Evolutionary conservation across 1,140 invertebrate genomes (phyloP).

Genomic region (Listronotus bonariensis): DNA sequence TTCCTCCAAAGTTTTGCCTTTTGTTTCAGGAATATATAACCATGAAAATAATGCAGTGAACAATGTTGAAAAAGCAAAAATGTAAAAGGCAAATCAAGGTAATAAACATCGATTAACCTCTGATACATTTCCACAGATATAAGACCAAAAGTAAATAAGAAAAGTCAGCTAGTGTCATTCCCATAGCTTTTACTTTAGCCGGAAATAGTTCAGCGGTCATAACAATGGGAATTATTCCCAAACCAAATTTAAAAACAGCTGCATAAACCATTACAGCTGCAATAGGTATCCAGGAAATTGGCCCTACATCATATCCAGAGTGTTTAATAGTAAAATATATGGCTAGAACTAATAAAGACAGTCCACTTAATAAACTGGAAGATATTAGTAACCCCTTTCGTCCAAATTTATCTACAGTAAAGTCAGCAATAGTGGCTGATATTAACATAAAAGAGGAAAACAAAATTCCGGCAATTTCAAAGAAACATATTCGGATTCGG

Average conservation of each 20-base stretch:
- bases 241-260: slow-evolving; percentile 49
- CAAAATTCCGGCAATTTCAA: slow-evolving; percentile 47
- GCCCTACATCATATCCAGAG: slow-evolving; percentile 30
- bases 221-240: slow-evolving; percentile 69
- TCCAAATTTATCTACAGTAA: slow-evolving; percentile 48
- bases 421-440: slow-evolving; percentile 41
- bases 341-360: slow-evolving; percentile 45
- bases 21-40: slow-evolving; percentile 75
- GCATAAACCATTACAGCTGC: slow-evolving; percentile 50
- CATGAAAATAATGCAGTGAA: slow-evolving; percentile 67
- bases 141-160: slow-evolving; percentile 59
- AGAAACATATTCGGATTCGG: slow-evolving; percentile 45
- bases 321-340: slow-evolving; percentile 52
- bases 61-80: slow-evolving; percentile 67
- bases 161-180: slow-evolving; percentile 51
- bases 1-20: slow-evolving; percentile 75
- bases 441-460: slow-evolving; percentile 50
- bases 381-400: slow-evolving; percentile 47
- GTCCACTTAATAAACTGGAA: slow-evolving; percentile 46
- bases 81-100: slow-evolving; percentile 66
- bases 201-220: slow-evolving; percentile 72
- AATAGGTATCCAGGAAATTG: slow-evolving; percentile 48
- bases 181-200: slow-evolving; percentile 62
- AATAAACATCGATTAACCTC: slow-evolving; percentile 57
- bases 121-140: slow-evolving; percentile 70